Evolutionary conservation across 2,888 invertebrate species (phyloP).

Genomic region (Lepetodrilus schrolli): DNA sequence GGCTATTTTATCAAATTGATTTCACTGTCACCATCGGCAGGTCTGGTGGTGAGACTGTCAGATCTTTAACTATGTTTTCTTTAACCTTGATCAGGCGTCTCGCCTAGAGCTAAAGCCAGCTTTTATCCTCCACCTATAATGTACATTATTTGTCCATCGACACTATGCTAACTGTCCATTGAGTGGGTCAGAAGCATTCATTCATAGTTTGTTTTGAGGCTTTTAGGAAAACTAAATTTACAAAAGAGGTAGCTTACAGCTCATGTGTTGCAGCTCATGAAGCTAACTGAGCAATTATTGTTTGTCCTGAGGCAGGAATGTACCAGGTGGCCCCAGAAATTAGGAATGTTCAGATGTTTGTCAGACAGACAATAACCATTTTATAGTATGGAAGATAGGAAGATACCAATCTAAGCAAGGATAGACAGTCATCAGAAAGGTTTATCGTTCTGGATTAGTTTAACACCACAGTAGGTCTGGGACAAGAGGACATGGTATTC

Average conservation of each 20-base stretch:
- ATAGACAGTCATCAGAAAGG: background rate
- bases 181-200: slow-evolving; percentile 1
- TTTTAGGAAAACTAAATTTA: slow-evolving; percentile 8
- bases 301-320: too few species aligned
- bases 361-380: background rate
- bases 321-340: background rate
- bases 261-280: too few species aligned
- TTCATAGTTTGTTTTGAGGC: background rate
- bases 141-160: slow-evolving; percentile 21
- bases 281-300: too few species aligned
- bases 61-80: slow-evolving; percentile 27
- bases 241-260: background rate
- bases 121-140: slow-evolving; percentile 15
- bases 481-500: too few species aligned
- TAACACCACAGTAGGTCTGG: too few species aligned
- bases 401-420: background rate
- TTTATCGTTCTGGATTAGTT: too few species aligned
- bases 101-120: slow-evolving; percentile 13
- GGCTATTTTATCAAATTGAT: slow-evolving; percentile 18
- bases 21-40: background rate
- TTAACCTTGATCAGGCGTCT: slow-evolving; percentile 20
- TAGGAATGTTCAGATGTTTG: background rate
- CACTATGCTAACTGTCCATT: slow-evolving; percentile 10
- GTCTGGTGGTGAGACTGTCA: slow-evolving; percentile 17
- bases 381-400: background rate